Evolutionary conservation across 2,888 invertebrate species (phyloP), one percentile per base, ranked within the genome.

Genomic region (Altica lythri): DNA sequence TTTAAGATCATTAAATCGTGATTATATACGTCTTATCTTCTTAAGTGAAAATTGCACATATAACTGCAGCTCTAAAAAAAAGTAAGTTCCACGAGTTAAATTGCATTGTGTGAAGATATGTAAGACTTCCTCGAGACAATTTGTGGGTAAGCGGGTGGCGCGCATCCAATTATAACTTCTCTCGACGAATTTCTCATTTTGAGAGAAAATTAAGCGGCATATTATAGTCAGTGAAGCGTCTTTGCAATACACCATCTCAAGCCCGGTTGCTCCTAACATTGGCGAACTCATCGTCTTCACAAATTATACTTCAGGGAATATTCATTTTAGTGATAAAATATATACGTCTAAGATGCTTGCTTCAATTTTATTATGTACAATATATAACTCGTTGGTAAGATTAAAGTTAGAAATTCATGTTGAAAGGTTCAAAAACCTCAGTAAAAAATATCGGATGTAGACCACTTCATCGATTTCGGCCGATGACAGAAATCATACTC

Each of bases 141-240:
- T 49, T 49, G 62, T 64, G 61, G 66, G 63, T 60, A 61, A 58
- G 46, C 59, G 68, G 67, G 66, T 65, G 68, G 67, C 73, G 74
- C 76, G 76, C 76, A 78, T 79, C 78, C 78, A 78, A 79, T 79
- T 79, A 79, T 79, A 79, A 79, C 77, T 79, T 79, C 76, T n/a
- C n/a, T 75, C 77, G 77, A 75, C 78, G 79, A 78, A 79, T 79
- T 79, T 79, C 79, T 78, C 78, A 79, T 78, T 79, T 78, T 77
- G 76, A 76, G 77, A 78, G 78, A 79, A 53, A 57, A 57, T 79
- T 79, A 79, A 78, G 77, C 76, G 77, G 77, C 78, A 78, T 78
- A 78, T 79, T 78, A 78, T 77, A 78, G 75, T 73, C 76, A 72
- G 70, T 72, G 72, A 68, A 76, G 76, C 77, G 75, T 73, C 73